Percentiles rank a stretch among this genome's conserved stretches.
Conservation (phyloP, 2,113 vertebrate species). For the Myocastor coypus region DNA sequence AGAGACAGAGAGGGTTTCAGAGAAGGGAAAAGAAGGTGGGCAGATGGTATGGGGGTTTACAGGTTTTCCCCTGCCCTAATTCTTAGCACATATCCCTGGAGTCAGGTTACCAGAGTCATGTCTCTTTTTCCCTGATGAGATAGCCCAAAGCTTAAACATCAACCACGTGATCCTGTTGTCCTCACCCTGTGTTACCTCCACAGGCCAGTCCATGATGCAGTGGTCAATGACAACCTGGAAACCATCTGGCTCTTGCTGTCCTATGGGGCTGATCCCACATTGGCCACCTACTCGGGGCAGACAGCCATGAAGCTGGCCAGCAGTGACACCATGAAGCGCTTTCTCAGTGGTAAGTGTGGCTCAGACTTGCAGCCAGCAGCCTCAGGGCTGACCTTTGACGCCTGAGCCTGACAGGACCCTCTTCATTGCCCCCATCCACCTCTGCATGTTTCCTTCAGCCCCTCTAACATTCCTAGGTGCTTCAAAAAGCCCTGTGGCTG, state of each 20-base stretch:
- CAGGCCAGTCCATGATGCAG: conserved; percentile 98
- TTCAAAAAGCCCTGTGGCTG: not conserved
- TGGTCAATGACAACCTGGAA: conserved; percentile 97
- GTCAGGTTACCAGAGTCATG: not conserved
- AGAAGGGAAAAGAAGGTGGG: not conserved
- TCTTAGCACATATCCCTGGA: not conserved
- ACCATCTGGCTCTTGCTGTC: conserved; percentile 97
- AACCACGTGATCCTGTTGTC: not conserved
- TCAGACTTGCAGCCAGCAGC: not conserved
- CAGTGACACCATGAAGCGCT: conserved; percentile 95
- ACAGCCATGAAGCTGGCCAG: conserved; percentile 96
- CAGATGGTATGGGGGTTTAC: not conserved
- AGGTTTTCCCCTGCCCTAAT: not conserved
- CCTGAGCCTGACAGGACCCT: not conserved
- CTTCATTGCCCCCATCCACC: not conserved
- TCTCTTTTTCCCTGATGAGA: not conserved
- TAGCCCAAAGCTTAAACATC: not conserved
- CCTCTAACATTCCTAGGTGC: not conserved
- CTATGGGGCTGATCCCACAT: conserved; percentile 97
- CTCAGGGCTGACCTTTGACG: not conserved
- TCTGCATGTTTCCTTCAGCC: not conserved
- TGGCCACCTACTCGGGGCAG: conserved; percentile 98
- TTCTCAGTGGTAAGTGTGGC: conserved; percentile 91
- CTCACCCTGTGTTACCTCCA: conserved; percentile 48
- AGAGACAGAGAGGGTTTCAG: not conserved